phyloP scores from a whole-genome alignment of 2,113 vertebrate genomes.

The Austrofundulus limnaeus region DNA sequence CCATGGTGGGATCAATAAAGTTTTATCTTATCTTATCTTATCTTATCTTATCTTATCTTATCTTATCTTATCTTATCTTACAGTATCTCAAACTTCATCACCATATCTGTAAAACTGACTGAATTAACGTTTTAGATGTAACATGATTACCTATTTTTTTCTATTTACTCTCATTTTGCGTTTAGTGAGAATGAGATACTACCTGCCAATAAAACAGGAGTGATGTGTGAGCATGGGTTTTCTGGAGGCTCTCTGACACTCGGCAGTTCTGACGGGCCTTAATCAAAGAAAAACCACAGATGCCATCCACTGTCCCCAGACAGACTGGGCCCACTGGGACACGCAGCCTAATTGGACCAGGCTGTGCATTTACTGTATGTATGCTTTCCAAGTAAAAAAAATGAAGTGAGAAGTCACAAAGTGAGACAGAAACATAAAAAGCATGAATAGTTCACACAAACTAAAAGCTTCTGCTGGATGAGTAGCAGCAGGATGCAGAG shows the following conservation, averaged over 20 bases:
- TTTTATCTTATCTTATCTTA: no score
- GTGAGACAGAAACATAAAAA: not conserved
- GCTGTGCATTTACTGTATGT: not conserved
- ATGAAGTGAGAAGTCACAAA: not conserved
- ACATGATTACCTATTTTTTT: no score
- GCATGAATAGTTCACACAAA: no score
- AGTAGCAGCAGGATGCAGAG: conserved; percentile 13
- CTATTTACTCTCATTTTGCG: not conserved
- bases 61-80: no score
- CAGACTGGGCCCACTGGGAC: conserved; percentile 12
- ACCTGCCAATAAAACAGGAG: not conserved
- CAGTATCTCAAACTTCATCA: no score
- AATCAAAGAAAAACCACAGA: conserved; percentile 55
- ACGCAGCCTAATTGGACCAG: conserved; percentile 46
- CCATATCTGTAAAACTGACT: no score
- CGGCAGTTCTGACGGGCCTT: conserved; percentile 25
- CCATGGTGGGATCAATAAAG: no score
- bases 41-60: no score
- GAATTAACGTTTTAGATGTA: no score
- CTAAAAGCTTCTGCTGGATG: conserved; percentile 7
- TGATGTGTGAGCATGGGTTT: not conserved
- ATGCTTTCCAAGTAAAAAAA: conserved; percentile 13
- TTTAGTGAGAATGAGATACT: no score
- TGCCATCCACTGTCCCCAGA: conserved; percentile 50
- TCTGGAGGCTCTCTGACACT: conserved; percentile 4